Percentiles rank a stretch among this genome's conserved stretches.
phyloP scores from a whole-genome alignment of 1,140 invertebrate genomes.

The Tetranychus urticae region DNA sequence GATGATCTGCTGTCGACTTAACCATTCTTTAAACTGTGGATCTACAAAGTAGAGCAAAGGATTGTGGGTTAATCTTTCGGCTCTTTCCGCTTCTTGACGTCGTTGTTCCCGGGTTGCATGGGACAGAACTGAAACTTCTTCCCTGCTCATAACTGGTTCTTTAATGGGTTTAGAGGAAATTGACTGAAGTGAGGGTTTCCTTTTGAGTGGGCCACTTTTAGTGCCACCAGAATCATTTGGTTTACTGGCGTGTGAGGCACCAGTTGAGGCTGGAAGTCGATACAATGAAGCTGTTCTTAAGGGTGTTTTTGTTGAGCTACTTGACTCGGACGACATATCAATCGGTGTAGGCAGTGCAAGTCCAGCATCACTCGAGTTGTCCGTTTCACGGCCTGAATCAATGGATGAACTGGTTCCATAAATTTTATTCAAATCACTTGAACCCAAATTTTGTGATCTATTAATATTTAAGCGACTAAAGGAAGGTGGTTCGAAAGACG shows the following conservation, averaged over 20 bases:
- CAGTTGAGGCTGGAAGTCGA: conserved; percentile 4
- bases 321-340: neutral
- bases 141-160: conserved; percentile 57
- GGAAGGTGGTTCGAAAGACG: neutral
- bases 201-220: conserved; percentile 2
- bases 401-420: neutral
- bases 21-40: conserved; percentile 11
- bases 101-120: conserved; percentile 78
- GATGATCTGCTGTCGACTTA: conserved; percentile 12
- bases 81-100: conserved; percentile 64
- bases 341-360: neutral
- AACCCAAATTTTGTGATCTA: neutral
- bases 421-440: neutral
- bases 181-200: conserved; percentile 87
- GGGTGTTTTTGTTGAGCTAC: neutral
- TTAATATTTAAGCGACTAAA: neutral
- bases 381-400: neutral
- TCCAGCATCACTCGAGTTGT: neutral
- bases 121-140: conserved; percentile 79
- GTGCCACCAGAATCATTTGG: neutral
- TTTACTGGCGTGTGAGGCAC: conserved; percentile 42
- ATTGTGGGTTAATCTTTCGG: conserved; percentile 71
- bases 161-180: conserved; percentile 31
- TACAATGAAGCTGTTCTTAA: conserved; percentile 57
- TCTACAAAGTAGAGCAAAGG: conserved; percentile 55